These are phyloP conservation scores for Daptonema setosum DNA, from an alignment of 2,888 invertebrate genomes.

Conservation along the genomic window DNA sequence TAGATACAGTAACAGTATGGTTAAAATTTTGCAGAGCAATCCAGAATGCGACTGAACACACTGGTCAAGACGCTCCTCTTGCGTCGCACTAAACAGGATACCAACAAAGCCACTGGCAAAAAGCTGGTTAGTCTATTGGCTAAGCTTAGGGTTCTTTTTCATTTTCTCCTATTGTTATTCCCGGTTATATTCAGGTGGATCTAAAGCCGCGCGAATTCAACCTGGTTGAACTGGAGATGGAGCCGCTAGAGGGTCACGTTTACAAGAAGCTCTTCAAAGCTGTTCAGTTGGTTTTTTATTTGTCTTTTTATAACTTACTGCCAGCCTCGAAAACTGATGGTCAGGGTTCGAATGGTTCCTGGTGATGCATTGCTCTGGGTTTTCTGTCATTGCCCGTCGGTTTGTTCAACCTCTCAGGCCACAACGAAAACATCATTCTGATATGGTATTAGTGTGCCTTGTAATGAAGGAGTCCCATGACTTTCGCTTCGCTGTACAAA, in stretches of 20 bases:
- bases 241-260: conserved; percentile 22
- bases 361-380: no score
- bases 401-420: no score
- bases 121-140: conserved; percentile 16
- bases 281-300: conserved; percentile 12
- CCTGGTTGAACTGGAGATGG: conserved; percentile 22
- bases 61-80: conserved; percentile 63
- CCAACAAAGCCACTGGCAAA: conserved; percentile 22
- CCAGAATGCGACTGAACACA: conserved; percentile 50
- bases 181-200: conserved; percentile 13
- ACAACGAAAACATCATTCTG: no score
- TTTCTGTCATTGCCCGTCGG: no score
- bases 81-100: conserved; percentile 61
- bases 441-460: no score
- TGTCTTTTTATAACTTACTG: no score
- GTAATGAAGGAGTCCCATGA: not conserved
- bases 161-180: not conserved
- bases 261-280: conserved; percentile 23
- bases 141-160: not conserved
- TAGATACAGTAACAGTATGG: no score
- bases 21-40: conserved; percentile 27
- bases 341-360: no score
- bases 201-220: conserved; percentile 20
- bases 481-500: no score
- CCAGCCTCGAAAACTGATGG: not conserved